Evolutionary conservation across 2,888 invertebrate genomes (phyloP).

Genomic region (Himalopsyche japonica): DNA sequence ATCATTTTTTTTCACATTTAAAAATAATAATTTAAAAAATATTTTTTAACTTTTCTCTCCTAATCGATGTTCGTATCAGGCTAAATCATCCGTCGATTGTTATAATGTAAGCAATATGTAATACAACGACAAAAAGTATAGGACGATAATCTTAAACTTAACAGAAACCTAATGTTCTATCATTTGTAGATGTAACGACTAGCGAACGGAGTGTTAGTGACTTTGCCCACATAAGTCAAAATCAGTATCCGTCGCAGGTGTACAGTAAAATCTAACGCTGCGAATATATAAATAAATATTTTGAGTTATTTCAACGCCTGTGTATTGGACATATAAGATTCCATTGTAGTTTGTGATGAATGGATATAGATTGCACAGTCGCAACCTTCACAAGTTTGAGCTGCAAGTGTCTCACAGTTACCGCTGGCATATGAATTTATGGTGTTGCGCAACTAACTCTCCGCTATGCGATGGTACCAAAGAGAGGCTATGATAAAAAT

Average conservation of each 20-base stretch:
- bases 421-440: not conserved
- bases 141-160: no score
- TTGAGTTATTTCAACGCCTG: not conserved
- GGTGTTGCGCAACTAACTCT: not conserved
- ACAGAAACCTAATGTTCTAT: no score
- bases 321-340: not conserved
- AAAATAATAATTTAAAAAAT: no score
- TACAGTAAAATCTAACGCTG: not conserved
- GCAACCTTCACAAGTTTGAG: not conserved
- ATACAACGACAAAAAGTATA: no score
- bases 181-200: not conserved
- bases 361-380: not conserved
- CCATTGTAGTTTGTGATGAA: not conserved
- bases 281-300: not conserved
- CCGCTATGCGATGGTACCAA: not conserved
- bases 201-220: not conserved
- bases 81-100: no score
- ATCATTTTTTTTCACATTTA: no score
- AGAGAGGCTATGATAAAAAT: not conserved
- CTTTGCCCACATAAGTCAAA: not conserved
- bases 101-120: no score
- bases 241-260: not conserved
- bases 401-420: not conserved
- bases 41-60: no score
- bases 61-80: no score